Evolutionary conservation across 2,113 vertebrate species (phyloP).

Genomic region (Oncorhynchus tshawytscha): DNA sequence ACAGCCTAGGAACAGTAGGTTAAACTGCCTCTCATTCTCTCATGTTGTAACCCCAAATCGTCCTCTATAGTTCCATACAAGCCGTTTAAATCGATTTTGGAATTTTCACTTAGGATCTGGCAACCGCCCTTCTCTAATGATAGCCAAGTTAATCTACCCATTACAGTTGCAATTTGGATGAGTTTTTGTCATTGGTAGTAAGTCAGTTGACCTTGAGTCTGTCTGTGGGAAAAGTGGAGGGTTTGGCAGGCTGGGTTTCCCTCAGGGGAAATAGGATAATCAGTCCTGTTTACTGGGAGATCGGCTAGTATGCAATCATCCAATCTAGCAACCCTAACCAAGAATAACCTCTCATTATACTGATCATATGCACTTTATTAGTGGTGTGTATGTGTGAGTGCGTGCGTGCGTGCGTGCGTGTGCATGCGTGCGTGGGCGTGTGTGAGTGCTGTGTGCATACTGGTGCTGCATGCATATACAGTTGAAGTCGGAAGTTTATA

Average conservation of each 20-base stretch:
- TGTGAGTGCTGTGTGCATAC: neutral
- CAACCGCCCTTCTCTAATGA: neutral
- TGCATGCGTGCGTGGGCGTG: neutral
- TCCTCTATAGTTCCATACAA: neutral
- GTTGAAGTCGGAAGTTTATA: too few relatives aligned
- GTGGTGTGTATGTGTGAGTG: neutral
- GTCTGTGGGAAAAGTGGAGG: neutral
- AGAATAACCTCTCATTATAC: neutral
- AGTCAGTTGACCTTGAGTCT: constrained; percentile 1
- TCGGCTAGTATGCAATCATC: neutral
- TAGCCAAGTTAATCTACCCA: neutral
- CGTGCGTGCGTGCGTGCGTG: neutral
- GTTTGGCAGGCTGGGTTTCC: neutral
- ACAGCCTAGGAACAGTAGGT: too few relatives aligned
- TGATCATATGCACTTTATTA: neutral
- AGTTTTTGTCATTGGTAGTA: neutral
- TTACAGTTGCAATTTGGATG: neutral
- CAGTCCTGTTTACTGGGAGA: neutral
- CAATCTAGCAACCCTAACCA: neutral
- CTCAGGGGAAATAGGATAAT: neutral
- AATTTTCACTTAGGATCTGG: neutral
- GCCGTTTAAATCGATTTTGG: neutral
- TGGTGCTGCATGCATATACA: too few relatives aligned
- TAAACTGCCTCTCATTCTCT: too few relatives aligned
- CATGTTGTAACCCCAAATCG: neutral